Conservation (phyloP, 2,113 vertebrate genomes). For the Cercopithecus mona region DNA sequence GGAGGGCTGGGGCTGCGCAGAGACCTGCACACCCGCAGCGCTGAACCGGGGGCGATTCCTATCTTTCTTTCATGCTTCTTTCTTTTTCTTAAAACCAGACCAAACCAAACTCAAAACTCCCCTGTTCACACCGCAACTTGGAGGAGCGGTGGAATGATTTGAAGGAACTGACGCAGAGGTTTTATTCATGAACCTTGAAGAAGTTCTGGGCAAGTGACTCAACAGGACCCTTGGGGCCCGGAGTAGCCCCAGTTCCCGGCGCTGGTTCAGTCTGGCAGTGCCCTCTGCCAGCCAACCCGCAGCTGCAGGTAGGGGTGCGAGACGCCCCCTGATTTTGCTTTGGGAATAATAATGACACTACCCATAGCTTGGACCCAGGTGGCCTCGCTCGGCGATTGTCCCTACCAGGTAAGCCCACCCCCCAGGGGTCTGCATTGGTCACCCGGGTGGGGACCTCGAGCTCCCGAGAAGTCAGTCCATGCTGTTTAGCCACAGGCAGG, state of each 20-base stretch:
- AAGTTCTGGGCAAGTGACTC: constrained; percentile 62
- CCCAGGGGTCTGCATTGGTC: background rate
- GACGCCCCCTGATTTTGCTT: background rate
- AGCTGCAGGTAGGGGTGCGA: background rate
- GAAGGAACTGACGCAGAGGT: constrained; percentile 26
- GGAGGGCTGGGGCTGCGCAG: background rate
- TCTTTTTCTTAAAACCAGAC: background rate
- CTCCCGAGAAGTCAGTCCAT: background rate
- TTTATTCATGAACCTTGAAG: constrained; percentile 12
- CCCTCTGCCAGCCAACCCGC: background rate
- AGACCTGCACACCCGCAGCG: background rate
- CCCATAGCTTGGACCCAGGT: background rate
- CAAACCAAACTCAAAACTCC: background rate
- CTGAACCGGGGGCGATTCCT: background rate
- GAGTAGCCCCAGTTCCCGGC: background rate
- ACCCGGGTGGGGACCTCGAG: background rate
- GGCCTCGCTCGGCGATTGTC: background rate
- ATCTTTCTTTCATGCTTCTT: background rate
- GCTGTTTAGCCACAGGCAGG: background rate
- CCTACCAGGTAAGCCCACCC: constrained; percentile 42
- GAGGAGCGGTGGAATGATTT: background rate
- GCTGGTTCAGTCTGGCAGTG: background rate
- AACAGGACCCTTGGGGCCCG: background rate
- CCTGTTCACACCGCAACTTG: background rate
- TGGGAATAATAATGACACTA: background rate